phyloP scores from a whole-genome alignment of 2,888 invertebrate species.

The Coleophora flavipennella region DNA sequence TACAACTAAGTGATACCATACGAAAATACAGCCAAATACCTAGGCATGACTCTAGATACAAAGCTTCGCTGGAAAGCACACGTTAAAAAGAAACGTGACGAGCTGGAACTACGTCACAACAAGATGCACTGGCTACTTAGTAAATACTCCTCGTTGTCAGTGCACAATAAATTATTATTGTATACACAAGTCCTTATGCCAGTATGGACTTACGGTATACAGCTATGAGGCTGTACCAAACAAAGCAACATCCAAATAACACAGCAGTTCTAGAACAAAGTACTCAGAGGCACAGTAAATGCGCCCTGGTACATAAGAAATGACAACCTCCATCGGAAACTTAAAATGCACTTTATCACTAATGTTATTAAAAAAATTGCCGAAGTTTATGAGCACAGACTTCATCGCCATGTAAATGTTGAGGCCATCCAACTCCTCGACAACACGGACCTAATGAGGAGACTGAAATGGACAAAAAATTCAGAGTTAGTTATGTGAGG shows the following conservation, averaged over 20 bases:
- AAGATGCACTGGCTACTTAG: conserved; percentile 1
- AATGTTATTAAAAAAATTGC: background rate
- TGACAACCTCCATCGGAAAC: background rate
- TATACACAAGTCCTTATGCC: conserved; percentile 4
- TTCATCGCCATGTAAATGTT: conserved; percentile 4
- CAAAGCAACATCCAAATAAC: conserved; percentile 2
- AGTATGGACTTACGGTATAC: conserved; percentile 6
- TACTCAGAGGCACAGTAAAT: background rate
- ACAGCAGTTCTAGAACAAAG: background rate
- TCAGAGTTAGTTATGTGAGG: too few species aligned
- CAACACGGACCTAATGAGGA: conserved; percentile 28
- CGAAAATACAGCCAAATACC: background rate
- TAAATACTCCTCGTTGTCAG: too few species aligned
- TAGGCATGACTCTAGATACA: conserved; percentile 3
- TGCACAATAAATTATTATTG: conserved; percentile 4
- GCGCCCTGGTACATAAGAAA: conserved; percentile 2
- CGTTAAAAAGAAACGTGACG: conserved; percentile 1
- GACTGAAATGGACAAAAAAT: too few species aligned
- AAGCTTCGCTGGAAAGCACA: conserved; percentile 2
- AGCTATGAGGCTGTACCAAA: conserved; percentile 5
- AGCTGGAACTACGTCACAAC: background rate
- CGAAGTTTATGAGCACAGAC: conserved; percentile 3
- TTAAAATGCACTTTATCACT: background rate
- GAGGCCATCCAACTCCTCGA: conserved; percentile 2
- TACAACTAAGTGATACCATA: background rate